Conservation (phyloP, 2,797 vertebrate genomes). For the Clangula hyemalis region DNA sequence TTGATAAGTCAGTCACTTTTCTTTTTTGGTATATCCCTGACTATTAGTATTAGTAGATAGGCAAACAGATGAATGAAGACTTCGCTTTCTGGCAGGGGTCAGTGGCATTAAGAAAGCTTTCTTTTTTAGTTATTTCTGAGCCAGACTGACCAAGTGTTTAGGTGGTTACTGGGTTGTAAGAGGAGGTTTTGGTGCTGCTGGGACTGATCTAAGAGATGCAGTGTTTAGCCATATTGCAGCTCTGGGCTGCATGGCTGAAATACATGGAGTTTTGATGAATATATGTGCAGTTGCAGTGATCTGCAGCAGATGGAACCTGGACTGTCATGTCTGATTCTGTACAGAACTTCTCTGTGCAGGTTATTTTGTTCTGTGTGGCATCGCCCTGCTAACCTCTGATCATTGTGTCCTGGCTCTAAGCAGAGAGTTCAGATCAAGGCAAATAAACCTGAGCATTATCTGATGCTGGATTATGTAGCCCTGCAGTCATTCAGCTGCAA, state of each 20-base stretch:
- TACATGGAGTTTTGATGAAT: neutral
- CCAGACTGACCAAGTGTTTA: neutral
- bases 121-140: constrained; percentile 26
- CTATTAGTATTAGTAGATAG: neutral
- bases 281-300: neutral
- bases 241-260: neutral
- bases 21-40: constrained; percentile 21
- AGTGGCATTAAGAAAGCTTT: constrained; percentile 14
- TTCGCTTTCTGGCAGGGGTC: constrained; percentile 29
- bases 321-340: neutral
- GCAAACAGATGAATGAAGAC: constrained; percentile 24
- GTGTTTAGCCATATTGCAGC: neutral
- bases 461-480: constrained; percentile 21
- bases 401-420: neutral
- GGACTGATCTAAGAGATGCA: neutral
- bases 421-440: constrained; percentile 39
- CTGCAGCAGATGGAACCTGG: neutral
- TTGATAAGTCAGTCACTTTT: constrained; percentile 58
- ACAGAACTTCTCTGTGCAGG: neutral
- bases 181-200: neutral
- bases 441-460: constrained; percentile 26
- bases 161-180: neutral
- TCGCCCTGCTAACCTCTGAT: neutral
- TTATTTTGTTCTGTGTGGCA: neutral
- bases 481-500: constrained; percentile 51